phyloP scores from a whole-genome alignment of 2,888 invertebrate species.

The Dione vanillae region DNA sequence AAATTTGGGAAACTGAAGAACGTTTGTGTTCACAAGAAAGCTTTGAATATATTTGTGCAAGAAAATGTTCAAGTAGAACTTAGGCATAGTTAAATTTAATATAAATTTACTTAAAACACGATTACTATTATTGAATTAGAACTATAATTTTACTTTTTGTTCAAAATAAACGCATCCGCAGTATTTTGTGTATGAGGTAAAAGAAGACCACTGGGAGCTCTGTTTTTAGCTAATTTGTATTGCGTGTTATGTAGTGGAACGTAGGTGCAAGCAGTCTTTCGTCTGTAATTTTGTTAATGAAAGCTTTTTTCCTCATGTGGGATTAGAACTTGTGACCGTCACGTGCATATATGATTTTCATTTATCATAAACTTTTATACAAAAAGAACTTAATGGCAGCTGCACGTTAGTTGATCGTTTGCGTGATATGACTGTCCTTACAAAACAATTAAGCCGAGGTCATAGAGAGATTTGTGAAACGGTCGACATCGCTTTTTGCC shows the following conservation, averaged over 20 bases:
- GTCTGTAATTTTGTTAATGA: no score
- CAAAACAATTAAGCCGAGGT: conserved; percentile 77
- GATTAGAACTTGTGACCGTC: not conserved
- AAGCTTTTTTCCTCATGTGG: not conserved
- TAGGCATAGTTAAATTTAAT: not conserved
- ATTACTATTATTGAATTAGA: no score
- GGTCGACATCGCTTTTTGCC: conserved; percentile 54
- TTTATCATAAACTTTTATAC: conserved; percentile 12
- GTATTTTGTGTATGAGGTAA: no score
- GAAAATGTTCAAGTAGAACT: not conserved
- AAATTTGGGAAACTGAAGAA: conserved; percentile 67
- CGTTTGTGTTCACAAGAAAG: conserved; percentile 41
- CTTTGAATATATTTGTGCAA: conserved; percentile 49
- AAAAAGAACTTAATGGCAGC: conserved; percentile 71
- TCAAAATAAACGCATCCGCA: no score
- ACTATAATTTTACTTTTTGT: no score
- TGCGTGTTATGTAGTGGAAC: no score
- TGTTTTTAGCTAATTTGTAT: no score
- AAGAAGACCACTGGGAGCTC: no score
- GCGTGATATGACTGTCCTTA: conserved; percentile 75
- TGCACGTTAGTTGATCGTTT: conserved; percentile 68
- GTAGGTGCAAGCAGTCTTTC: no score
- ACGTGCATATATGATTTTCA: not conserved
- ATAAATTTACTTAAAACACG: no score
- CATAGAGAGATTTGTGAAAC: conserved; percentile 68